Evolutionary conservation across 2,797 vertebrate genomes (phyloP).

Genomic region (Dipus sagitta): DNA sequence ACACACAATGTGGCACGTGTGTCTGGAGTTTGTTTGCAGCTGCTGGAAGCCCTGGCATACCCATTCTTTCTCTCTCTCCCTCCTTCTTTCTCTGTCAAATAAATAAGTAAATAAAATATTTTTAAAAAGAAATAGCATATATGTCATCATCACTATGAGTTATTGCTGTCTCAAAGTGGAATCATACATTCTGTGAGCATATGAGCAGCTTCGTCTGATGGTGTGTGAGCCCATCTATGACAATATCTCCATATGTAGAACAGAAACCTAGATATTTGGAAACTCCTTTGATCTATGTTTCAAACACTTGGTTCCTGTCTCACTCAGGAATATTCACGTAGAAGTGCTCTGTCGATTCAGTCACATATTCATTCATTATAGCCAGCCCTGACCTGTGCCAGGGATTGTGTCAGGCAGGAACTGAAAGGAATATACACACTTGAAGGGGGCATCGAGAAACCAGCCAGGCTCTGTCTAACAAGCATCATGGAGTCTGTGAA

Average conservation of each 20-base stretch:
- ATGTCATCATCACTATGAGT: not conserved
- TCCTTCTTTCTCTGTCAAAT: too few relatives aligned
- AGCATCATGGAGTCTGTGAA: not conserved
- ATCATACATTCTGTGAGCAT: not conserved
- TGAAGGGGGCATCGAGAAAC: slow-evolving; percentile 32
- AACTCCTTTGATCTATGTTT: slow-evolving; percentile 19
- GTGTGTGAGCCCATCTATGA: not conserved
- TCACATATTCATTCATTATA: not conserved
- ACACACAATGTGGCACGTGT: too few relatives aligned
- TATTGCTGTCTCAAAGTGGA: not conserved
- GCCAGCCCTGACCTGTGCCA: slow-evolving; percentile 51
- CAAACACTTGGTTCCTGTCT: not conserved
- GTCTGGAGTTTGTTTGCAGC: too few relatives aligned
- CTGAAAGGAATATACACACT: slow-evolving; percentile 36
- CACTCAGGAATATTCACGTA: not conserved
- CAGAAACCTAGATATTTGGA: not conserved
- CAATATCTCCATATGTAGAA: not conserved
- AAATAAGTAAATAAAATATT: too few relatives aligned
- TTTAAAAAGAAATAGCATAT: too few relatives aligned
- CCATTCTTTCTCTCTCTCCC: too few relatives aligned
- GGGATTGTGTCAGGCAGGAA: not conserved
- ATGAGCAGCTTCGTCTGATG: not conserved
- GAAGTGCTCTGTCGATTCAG: not conserved
- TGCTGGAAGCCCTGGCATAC: too few relatives aligned
- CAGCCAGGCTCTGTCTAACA: slow-evolving; percentile 61